Percentiles rank a stretch among this genome's conserved stretches.
phyloP scores from a whole-genome alignment of 2,113 vertebrate species.

The Microcebus lehilahytsara region DNA sequence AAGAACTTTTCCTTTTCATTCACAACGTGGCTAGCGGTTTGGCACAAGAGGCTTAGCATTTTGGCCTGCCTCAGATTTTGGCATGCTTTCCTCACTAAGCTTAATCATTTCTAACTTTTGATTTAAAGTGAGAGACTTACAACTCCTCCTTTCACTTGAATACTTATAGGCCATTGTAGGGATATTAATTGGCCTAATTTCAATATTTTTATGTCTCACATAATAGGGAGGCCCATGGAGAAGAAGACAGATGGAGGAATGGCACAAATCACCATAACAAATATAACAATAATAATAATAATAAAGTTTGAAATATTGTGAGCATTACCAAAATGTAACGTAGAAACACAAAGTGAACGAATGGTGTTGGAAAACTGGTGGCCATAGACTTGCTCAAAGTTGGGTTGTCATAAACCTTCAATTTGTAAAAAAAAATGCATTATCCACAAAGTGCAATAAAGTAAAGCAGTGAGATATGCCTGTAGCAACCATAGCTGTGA shows the following conservation, averaged over 20 bases:
- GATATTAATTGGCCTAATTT: not conserved
- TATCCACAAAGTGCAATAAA: not conserved
- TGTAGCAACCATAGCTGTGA: not conserved
- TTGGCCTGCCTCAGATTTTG: not conserved
- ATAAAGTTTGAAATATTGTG: not conserved
- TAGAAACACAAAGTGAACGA: not conserved
- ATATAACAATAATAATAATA: not conserved
- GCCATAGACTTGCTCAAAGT: not conserved
- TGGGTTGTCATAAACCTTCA: not conserved
- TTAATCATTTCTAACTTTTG: not conserved
- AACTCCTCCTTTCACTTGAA: too few species aligned
- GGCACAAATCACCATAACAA: not conserved
- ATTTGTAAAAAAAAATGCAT: not conserved
- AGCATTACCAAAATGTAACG: not conserved
- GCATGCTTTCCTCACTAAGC: not conserved
- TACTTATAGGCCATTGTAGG: not conserved
- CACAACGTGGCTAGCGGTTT: not conserved
- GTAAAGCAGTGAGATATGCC: not conserved
- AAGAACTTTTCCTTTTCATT: not conserved
- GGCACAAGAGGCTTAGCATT: not conserved
- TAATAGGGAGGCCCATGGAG: not conserved
- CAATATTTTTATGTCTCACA: not conserved
- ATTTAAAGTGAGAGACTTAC: not conserved
- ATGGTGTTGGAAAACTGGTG: not conserved
- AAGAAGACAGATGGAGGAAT: not conserved